A percentile compares a stretch with the other conserved stretches of the same genome.
Evolutionary conservation across 2,888 invertebrate species (phyloP).

Genomic region (Cerceris ruficornis): DNA sequence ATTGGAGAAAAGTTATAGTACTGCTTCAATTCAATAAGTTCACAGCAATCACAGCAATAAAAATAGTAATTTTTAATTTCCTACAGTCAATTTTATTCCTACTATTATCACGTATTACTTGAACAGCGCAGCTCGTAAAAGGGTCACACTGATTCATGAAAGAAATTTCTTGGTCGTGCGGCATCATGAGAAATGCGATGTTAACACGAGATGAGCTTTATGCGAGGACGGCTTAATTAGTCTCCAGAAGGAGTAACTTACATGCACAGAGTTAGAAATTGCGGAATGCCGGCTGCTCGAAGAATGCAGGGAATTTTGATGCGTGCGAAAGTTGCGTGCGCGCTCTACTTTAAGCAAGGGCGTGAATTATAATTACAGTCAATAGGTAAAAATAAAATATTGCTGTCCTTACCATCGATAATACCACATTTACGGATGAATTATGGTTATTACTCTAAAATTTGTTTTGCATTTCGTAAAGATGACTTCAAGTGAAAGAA

Average conservation of each 20-base stretch:
- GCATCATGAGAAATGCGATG: conserved; percentile 1
- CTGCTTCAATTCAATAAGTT: no score
- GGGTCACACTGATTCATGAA: neutral
- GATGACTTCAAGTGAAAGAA: neutral
- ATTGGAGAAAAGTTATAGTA: no score
- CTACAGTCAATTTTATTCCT: no score
- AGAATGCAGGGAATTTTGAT: conserved; percentile 3
- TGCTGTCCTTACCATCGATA: neutral
- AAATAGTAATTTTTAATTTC: no score
- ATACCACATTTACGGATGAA: neutral
- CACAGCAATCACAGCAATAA: no score
- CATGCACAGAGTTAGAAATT: neutral
- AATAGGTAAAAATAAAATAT: neutral
- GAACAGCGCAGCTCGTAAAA: neutral
- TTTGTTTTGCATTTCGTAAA: neutral
- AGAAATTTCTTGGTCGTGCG: neutral
- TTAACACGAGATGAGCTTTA: conserved; percentile 5
- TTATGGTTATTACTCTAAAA: neutral
- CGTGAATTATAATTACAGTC: neutral
- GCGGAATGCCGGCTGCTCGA: conserved; percentile 5
- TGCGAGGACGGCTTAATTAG: neutral
- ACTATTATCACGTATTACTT: no score
- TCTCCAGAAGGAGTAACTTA: neutral
- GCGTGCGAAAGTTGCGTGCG: conserved; percentile 7
- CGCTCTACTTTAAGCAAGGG: neutral